Evolutionary conservation across 2,113 vertebrate genomes (phyloP).

Genomic region (Nerophis lumbriciformis): DNA sequence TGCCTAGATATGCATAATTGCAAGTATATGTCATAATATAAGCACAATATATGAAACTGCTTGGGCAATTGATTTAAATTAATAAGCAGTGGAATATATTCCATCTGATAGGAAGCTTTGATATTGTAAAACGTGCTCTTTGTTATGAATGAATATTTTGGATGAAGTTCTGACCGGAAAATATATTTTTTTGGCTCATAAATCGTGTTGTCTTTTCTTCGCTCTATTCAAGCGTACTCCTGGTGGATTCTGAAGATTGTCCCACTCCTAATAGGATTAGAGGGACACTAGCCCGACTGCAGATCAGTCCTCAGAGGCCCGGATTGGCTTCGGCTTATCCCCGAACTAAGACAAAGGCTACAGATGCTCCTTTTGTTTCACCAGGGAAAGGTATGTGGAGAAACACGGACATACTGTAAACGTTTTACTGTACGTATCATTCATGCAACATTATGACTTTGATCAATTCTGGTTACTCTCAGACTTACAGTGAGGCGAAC

Average conservation of each 20-base stretch:
- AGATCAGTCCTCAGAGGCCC: constrained; percentile 45
- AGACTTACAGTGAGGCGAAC: neutral
- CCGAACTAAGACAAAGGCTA: constrained; percentile 50
- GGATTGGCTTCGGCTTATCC: constrained; percentile 54
- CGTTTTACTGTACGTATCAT: too few species aligned
- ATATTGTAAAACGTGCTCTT: too few species aligned
- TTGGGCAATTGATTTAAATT: too few species aligned
- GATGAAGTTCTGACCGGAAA: too few species aligned
- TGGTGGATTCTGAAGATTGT: constrained; percentile 44
- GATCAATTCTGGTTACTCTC: constrained; percentile 20
- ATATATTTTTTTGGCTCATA: too few species aligned
- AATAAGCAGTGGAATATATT: too few species aligned
- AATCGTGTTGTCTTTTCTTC: neutral
- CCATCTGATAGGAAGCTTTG: too few species aligned
- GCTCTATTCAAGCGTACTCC: constrained; percentile 28
- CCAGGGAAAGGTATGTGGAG: constrained; percentile 28
- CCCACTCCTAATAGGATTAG: constrained; percentile 65
- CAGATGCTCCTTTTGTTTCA: constrained; percentile 55
- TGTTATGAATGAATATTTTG: too few species aligned
- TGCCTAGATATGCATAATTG: too few species aligned
- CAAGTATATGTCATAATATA: too few species aligned
- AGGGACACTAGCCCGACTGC: constrained; percentile 25
- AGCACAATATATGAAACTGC: too few species aligned
- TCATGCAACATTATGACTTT: neutral
- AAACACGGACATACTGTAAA: constrained; percentile 8